Percentiles rank a stretch among this genome's conserved stretches.
Evolutionary conservation across 2,113 vertebrate genomes (phyloP).

Genomic region (Narcine bancroftii): DNA sequence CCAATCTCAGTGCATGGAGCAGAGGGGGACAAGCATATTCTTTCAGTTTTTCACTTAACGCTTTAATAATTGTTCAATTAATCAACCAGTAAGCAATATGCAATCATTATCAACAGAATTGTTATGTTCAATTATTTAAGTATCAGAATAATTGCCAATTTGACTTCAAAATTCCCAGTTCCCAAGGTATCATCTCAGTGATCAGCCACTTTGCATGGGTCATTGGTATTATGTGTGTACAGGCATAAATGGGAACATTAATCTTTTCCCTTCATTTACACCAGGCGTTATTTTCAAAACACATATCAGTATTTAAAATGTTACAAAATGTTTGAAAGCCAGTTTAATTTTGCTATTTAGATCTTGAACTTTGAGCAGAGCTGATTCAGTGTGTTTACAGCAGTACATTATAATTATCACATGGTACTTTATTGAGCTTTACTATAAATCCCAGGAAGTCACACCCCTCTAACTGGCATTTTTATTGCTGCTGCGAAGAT

Average conservation of each 20-base stretch:
- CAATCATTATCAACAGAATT: constrained; percentile 12
- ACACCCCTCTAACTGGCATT: neutral
- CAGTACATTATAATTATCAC: neutral
- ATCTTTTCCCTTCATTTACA: constrained; percentile 27
- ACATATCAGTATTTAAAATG: neutral
- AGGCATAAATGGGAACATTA: constrained; percentile 23
- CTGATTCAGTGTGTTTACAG: neutral
- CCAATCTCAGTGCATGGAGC: neutral
- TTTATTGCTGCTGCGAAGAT: neutral
- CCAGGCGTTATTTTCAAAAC: neutral
- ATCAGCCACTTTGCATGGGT: constrained; percentile 27
- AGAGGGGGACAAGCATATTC: neutral
- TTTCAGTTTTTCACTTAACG: neutral
- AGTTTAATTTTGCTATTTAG: neutral
- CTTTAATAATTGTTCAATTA: constrained; percentile 5
- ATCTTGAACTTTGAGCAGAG: neutral
- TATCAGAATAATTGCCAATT: constrained; percentile 25
- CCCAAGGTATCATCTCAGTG: constrained; percentile 7
- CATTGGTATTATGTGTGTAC: neutral
- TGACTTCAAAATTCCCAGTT: constrained; percentile 26
- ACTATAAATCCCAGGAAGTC: neutral
- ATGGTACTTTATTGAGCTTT: neutral
- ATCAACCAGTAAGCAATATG: constrained; percentile 6
- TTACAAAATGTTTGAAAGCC: neutral
- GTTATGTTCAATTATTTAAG: constrained; percentile 23